These are phyloP conservation scores for Orthosia gracilis DNA, from an alignment of 2,888 invertebrate species.

Conservation along the genomic window DNA sequence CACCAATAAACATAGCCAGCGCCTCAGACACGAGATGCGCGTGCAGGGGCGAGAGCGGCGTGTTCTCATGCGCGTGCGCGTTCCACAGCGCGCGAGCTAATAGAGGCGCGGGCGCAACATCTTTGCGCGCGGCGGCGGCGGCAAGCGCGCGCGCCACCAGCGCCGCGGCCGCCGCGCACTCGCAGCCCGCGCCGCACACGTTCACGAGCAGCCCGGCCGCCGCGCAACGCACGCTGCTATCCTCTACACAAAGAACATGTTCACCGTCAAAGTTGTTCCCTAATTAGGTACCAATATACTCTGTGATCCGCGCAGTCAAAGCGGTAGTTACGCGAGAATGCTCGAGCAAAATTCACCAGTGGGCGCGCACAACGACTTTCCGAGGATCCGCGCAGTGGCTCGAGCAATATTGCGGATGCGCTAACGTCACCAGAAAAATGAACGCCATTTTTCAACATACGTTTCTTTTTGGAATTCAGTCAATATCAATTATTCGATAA, in stretches of 20 bases:
- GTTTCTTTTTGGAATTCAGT: too few species aligned
- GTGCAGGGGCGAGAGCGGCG: conserved; percentile 71
- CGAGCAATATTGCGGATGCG: too few species aligned
- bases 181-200: conserved; percentile 89
- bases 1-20: conserved; percentile 93
- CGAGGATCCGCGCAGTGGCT: too few species aligned
- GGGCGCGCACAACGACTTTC: too few species aligned
- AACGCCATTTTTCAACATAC: too few species aligned
- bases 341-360: too few species aligned
- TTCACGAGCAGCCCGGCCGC: conserved; percentile 96
- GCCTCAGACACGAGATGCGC: conserved; percentile 79
- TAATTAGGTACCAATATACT: too few species aligned
- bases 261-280: too few species aligned
- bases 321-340: too few species aligned
- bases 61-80: conserved; percentile 78
- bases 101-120: conserved; percentile 75
- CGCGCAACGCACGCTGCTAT: conserved; percentile 93
- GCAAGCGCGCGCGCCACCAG: conserved; percentile 75
- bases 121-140: conserved; percentile 67
- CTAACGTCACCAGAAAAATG: too few species aligned
- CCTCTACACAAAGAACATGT: conserved; percentile 79
- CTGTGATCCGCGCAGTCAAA: too few species aligned
- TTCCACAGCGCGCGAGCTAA: conserved; percentile 79
- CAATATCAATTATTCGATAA: too few species aligned
- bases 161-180: conserved; percentile 86